Evolutionary conservation across 2,113 vertebrate species (phyloP).

Genomic region (Empidonax alnorum): DNA sequence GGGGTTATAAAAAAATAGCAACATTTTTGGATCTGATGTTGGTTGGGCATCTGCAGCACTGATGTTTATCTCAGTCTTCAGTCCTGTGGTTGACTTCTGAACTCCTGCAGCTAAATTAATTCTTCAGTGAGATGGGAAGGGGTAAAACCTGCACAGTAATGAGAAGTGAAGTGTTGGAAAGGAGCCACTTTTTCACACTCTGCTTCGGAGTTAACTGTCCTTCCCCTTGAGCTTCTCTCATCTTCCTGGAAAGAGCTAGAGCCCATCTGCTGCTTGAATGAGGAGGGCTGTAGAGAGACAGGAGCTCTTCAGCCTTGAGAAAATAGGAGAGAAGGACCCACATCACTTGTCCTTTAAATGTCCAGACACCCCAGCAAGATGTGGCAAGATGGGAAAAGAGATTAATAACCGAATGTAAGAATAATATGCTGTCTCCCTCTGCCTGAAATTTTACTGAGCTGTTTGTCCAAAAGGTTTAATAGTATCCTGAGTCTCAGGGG

Average conservation of each 20-base stretch:
- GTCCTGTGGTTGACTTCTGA: not conserved
- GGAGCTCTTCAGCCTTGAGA: not conserved
- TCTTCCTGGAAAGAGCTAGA: not conserved
- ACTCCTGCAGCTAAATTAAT: not conserved
- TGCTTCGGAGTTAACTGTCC: not conserved
- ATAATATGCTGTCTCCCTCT: accelerated
- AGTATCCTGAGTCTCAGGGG: not conserved
- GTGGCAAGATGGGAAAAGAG: not conserved
- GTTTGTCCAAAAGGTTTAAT: not conserved
- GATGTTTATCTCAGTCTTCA: not conserved
- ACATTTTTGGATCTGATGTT: not conserved
- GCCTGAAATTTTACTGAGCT: not conserved
- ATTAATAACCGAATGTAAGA: not conserved
- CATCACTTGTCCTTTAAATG: not conserved
- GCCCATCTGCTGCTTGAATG: accelerated
- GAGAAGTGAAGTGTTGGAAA: not conserved
- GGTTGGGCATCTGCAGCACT: not conserved
- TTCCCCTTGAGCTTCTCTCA: accelerated
- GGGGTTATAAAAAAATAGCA: not conserved
- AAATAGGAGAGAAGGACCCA: not conserved
- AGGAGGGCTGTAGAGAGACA: not conserved
- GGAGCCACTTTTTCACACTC: not conserved
- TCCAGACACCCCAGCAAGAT: not conserved
- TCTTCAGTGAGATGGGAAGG: not conserved
- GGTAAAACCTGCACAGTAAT: not conserved